These are phyloP conservation scores for Aleiodes leptofemur DNA, from an alignment of 2,888 invertebrate genomes.

Conservation along the genomic window DNA sequence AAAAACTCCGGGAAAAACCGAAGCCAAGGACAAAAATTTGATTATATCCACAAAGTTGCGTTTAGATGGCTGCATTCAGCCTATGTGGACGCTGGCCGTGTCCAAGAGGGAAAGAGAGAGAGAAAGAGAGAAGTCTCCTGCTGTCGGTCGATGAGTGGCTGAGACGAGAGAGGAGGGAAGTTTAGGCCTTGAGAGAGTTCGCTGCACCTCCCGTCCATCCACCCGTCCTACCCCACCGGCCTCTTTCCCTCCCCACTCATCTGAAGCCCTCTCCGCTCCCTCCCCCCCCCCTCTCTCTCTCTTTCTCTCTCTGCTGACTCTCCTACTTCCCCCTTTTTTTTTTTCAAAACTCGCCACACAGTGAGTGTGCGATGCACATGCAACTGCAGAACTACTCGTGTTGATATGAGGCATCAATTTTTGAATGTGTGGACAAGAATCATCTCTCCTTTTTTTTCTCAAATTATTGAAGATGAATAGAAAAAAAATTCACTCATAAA, in stretches of 20 bases:
- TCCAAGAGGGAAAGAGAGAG: conserved; percentile 21
- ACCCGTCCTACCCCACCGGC: conserved; percentile 53
- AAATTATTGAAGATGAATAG: too few species aligned
- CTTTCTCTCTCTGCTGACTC: conserved; percentile 54
- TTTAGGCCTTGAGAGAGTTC: conserved; percentile 75
- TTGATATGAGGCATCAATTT: neutral
- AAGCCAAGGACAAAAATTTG: neutral
- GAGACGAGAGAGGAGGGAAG: conserved; percentile 50
- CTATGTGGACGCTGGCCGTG: conserved; percentile 35
- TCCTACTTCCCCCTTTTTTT: conserved; percentile 44
- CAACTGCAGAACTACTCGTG: conserved; percentile 1
- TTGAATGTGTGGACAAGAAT: conserved; percentile 25
- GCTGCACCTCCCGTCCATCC: conserved; percentile 74
- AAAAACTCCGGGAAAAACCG: neutral
- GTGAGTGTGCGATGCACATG: conserved; percentile 21
- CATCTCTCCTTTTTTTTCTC: too few species aligned
- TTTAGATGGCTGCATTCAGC: conserved; percentile 27
- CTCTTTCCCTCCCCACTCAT: conserved; percentile 49
- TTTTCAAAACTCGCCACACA: neutral
- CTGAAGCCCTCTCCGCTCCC: conserved; percentile 33
- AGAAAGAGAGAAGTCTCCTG: neutral
- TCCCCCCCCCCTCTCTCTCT: neutral
- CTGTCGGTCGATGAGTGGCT: conserved; percentile 30
- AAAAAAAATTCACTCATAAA: too few species aligned
- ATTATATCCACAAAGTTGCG: conserved; percentile 20